These are phyloP conservation scores for Mus caroli DNA, from an alignment of 2,797 vertebrate genomes.

Conservation along the genomic window DNA sequence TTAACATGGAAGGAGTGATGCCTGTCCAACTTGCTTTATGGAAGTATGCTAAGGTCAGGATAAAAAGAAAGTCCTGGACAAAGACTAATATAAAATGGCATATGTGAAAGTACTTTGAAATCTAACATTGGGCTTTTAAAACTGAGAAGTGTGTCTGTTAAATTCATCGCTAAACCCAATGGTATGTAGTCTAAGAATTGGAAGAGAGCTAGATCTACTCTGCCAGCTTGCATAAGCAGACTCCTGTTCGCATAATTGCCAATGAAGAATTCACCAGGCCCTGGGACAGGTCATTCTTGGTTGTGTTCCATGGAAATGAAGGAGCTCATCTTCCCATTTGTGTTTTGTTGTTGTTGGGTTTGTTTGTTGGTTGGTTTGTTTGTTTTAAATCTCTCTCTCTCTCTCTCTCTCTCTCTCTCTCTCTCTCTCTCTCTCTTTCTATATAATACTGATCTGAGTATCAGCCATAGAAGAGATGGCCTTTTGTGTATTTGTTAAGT, in stretches of 20 bases:
- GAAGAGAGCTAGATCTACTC: neutral
- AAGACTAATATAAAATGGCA: conserved; percentile 59
- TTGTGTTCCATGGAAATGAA: neutral
- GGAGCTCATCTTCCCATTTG: neutral
- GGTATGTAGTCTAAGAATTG: conserved; percentile 40
- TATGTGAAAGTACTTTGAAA: conserved; percentile 72
- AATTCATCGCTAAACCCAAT: conserved; percentile 54
- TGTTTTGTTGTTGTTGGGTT: neutral
- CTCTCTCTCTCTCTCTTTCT: too few relatives aligned
- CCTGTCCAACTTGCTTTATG: neutral
- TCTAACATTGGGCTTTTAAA: conserved; percentile 65
- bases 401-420: neutral
- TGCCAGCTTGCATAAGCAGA: neutral
- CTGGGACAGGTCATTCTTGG: neutral
- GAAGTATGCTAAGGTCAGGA: neutral
- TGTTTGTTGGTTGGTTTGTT: neutral
- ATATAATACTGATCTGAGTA: neutral
- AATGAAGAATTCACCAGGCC: neutral
- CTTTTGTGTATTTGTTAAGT: conserved; percentile 2
- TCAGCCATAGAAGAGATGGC: neutral
- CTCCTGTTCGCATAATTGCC: neutral
- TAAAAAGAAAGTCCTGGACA: neutral
- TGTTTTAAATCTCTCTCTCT: neutral
- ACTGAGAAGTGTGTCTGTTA: conserved; percentile 64
- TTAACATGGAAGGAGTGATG: conserved; percentile 4